A percentile compares a stretch with the other conserved stretches of the same genome.
phyloP scores from a whole-genome alignment of 2,113 vertebrate species.

The Chaenocephalus aceratus region DNA sequence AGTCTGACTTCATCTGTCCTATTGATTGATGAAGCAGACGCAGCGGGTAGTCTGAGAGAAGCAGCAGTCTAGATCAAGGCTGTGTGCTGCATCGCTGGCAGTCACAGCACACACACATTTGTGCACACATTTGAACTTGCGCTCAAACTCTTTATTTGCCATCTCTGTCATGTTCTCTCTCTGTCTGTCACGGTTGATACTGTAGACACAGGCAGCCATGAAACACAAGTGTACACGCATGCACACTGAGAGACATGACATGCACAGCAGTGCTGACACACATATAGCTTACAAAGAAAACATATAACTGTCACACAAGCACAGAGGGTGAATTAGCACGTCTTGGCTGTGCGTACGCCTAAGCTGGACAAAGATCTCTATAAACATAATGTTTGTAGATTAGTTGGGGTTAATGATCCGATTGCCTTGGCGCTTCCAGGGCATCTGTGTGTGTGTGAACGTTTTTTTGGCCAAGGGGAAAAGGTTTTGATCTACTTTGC shows the following conservation, averaged over 20 bases:
- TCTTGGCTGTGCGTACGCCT: conserved; percentile 34
- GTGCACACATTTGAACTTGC: neutral
- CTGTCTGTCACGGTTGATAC: conserved; percentile 66
- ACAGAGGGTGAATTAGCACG: conserved; percentile 55
- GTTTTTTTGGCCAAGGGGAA: conserved; percentile 54
- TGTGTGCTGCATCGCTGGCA: conserved; percentile 58
- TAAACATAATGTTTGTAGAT: conserved; percentile 78
- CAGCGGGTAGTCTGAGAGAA: conserved; percentile 77
- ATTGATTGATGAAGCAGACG: conserved; percentile 86
- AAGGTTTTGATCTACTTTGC: conserved; percentile 44
- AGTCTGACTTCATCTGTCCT: conserved; percentile 84
- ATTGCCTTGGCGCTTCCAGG: conserved; percentile 51
- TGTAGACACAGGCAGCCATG: conserved; percentile 46
- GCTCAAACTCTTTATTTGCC: conserved; percentile 6
- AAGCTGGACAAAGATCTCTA: conserved; percentile 61
- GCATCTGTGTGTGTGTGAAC: conserved; percentile 14
- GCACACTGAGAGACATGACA: conserved; percentile 56
- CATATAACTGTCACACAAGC: conserved; percentile 18
- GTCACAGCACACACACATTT: conserved; percentile 22
- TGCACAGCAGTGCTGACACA: conserved; percentile 31
- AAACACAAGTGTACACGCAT: conserved; percentile 34
- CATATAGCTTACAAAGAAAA: conserved; percentile 35
- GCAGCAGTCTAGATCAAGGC: conserved; percentile 76
- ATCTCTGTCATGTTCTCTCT: conserved; percentile 57
- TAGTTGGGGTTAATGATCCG: conserved; percentile 77